Evolutionary conservation across 2,888 invertebrate species (phyloP).

Genomic region (Charanyca ferruginea): DNA sequence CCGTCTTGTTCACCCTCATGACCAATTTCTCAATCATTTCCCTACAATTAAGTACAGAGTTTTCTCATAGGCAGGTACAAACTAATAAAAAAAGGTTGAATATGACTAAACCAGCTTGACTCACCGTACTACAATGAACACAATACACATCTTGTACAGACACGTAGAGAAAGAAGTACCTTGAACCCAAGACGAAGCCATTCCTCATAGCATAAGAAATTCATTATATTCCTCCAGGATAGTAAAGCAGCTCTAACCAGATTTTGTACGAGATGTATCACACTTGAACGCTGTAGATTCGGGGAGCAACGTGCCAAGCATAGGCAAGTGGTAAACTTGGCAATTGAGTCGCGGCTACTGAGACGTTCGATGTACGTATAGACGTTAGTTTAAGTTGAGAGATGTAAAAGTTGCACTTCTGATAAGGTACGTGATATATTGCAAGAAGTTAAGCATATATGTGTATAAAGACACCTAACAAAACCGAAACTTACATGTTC

Average conservation of each 20-base stretch:
- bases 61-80: no score
- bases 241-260: constrained; percentile 48
- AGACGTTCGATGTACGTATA: constrained; percentile 16
- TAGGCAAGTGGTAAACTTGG: constrained; percentile 52
- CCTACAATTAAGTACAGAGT: no score
- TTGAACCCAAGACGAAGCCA: constrained; percentile 3
- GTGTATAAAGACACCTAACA: neutral
- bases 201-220: constrained; percentile 45
- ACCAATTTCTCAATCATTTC: no score
- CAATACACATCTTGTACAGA: neutral
- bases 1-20: no score
- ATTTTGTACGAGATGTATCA: constrained; percentile 51
- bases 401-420: constrained; percentile 24
- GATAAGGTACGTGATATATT: constrained; percentile 13
- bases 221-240: constrained; percentile 33
- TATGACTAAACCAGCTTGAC: neutral
- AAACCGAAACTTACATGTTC: no score
- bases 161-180: neutral
- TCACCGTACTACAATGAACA: neutral
- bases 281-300: constrained; percentile 50
- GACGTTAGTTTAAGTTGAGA: constrained; percentile 16
- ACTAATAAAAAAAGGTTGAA: no score
- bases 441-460: no score
- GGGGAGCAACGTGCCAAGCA: constrained; percentile 52
- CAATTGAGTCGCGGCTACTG: constrained; percentile 35